Evolutionary conservation across 2,888 invertebrate species (phyloP).

Genomic region (Pardosa pseudoannulata): DNA sequence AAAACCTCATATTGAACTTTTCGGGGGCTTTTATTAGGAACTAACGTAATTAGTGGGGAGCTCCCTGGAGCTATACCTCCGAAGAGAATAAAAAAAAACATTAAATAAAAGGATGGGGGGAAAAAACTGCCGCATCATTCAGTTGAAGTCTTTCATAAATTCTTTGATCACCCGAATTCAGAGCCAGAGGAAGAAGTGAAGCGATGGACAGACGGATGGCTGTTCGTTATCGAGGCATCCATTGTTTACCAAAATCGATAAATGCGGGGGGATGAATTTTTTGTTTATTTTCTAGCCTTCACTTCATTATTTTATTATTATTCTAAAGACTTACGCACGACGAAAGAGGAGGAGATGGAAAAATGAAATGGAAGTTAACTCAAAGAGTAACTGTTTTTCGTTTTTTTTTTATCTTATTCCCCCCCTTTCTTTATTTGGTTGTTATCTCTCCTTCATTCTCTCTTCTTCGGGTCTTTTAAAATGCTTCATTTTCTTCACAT

Average conservation of each 20-base stretch:
- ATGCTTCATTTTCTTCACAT: slow-evolving; percentile 68
- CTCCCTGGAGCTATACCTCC: slow-evolving; percentile 32
- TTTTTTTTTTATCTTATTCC: slow-evolving; percentile 2
- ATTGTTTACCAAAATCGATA: slow-evolving; percentile 70
- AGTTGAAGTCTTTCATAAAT: slow-evolving; percentile 71
- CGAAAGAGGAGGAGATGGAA: slow-evolving; percentile 38
- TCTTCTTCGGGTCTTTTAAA: slow-evolving; percentile 59
- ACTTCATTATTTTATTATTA: slow-evolving; percentile 69
- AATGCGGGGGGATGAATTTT: slow-evolving; percentile 45
- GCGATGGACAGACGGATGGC: slow-evolving; percentile 62
- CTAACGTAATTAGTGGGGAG: slow-evolving; percentile 67
- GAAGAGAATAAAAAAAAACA: slow-evolving; percentile 29
- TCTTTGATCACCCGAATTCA: slow-evolving; percentile 56
- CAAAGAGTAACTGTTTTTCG: slow-evolving; percentile 69
- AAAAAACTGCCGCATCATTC: slow-evolving; percentile 50
- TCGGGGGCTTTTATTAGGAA: slow-evolving; percentile 58
- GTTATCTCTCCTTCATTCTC: slow-evolving; percentile 23
- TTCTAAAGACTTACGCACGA: slow-evolving; percentile 66
- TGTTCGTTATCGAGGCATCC: slow-evolving; percentile 67
- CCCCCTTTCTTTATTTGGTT: slow-evolving; percentile 24
- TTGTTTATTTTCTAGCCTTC: slow-evolving; percentile 58
- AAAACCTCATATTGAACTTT: slow-evolving; percentile 42
- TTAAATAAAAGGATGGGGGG: slow-evolving; percentile 23
- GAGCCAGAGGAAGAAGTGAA: slow-evolving; percentile 4
- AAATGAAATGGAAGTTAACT: slow-evolving; percentile 70